Evolutionary conservation across 2,113 vertebrate genomes (phyloP), one percentile per base, ranked within the genome.

Genomic region (Trochalopteron elliotii): DNA sequence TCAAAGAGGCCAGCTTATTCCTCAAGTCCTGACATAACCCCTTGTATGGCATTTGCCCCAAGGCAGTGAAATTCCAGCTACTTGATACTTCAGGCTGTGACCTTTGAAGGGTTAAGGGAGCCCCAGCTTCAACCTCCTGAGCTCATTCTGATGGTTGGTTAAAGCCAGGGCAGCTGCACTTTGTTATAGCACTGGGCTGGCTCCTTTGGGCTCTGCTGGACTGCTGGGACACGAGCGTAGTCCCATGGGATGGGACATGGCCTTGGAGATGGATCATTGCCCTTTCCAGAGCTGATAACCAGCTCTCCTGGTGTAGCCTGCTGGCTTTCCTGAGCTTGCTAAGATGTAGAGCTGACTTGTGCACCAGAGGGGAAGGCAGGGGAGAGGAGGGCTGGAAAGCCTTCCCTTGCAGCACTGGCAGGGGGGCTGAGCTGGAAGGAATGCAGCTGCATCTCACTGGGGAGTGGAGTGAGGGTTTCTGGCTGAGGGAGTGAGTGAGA

Each of bases 401-500:
- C 27, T 91, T 69, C 23, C 19, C 53, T 31, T 61, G 75, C 3
- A 0, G 72, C 3, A 10, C 83, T 64, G 89, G 61, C 25, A 22
- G 87, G 61, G 37, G 45, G 24, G 68, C 67, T 81, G 83, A 80
- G 75, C 72, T 87, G 92, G 72, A 59, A 85, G 88, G 76, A 97
- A 68, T 52, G 70, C 2, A 11, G 56, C 74, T 71, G 64, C 10
- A 6, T 45, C 70, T 50, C 49, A 40, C 2, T 0, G 39, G 52
- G 59, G 49, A 74, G 49, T 15, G 6, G 57, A 97, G 77, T 1
- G 2, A 57, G 95, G 94, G 95, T 94, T 97, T 93, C 98, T 97
- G 99, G 98, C 97, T 98, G 90, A 97, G 85, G 98, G 98, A 96
- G 94, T 64, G 23, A 92, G 97, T 98, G 99, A 98, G 96, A 95